Percentiles rank a stretch among this genome's conserved stretches.
These are phyloP conservation scores for Tetrao urogallus DNA, from an alignment of 2,113 vertebrate species.

Conservation along the genomic window DNA sequence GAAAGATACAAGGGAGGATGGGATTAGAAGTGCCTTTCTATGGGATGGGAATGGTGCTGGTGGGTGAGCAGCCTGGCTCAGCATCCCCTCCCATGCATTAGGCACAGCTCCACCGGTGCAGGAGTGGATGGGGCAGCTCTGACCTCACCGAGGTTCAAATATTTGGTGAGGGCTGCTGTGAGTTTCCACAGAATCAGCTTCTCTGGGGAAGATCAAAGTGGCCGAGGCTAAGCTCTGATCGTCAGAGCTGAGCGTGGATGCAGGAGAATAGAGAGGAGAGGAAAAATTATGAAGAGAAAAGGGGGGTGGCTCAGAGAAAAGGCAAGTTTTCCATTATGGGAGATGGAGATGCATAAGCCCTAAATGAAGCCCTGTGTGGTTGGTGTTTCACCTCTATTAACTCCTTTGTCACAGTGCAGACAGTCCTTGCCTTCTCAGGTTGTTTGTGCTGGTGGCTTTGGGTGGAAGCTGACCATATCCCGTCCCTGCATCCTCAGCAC, in stretches of 20 bases:
- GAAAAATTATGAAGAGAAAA: neutral
- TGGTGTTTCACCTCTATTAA: accelerated
- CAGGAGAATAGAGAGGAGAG: neutral
- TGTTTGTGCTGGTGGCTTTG: accelerated
- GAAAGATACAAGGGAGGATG: neutral
- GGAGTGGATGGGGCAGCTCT: neutral
- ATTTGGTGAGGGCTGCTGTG: neutral
- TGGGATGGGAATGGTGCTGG: neutral
- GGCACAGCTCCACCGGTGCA: accelerated
- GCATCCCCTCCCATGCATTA: neutral
- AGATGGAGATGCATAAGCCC: neutral
- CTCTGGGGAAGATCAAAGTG: conserved; percentile 39
- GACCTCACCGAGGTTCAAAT: neutral
- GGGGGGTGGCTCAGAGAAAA: neutral
- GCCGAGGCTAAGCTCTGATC: neutral
- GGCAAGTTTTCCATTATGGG: neutral
- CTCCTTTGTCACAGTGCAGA: accelerated
- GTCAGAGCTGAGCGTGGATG: neutral
- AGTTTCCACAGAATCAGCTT: neutral
- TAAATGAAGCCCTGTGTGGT: accelerated
- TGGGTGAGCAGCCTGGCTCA: neutral
- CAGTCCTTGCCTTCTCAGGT: neutral
- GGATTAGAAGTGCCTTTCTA: neutral
- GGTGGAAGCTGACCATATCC: neutral
- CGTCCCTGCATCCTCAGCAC: neutral